Base-by-base conservation (phyloP, 2,888 invertebrate genomes). In the Polyommatus iphigenia region DNA sequence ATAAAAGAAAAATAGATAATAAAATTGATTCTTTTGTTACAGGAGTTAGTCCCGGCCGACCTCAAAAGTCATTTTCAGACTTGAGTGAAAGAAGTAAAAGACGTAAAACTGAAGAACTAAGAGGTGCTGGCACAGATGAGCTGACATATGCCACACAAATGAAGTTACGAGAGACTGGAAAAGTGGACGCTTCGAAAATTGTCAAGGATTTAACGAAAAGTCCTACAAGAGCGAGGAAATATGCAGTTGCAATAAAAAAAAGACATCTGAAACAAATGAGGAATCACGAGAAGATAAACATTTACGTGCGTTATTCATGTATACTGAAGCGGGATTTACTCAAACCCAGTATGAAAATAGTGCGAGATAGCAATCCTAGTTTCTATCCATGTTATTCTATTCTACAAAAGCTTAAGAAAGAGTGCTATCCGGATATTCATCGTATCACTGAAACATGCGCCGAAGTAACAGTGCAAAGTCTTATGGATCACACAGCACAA, bases 381-480 rank as follows among this genome's bases (percentile, higher is more conserved):
- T 59, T 59, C 20, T 59, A 59, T n/a, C 57, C 57, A n/a, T 62
- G 62, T 24, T 62, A 62, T 62, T 62, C 24, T 78, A 62, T 79
- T 67, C 32, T 20, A 67, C 32, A 67, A 67, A 50, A 57, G 8
- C 13, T 77, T 5, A 77, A 77, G 71, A 76, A 76, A 76, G 32
- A 81, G 10, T 80, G 81, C n/a, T 81, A 81, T 62, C 81, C 80
- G 7, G 80, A 80, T 79, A 79, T 80, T 36, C 78, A 79, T 36
- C 13, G 78, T 3, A 46, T 81, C 5, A 80, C 81, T 36, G 79
- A 80, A 24, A 80, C 81, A 3, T 78, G 80, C 24, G 81, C 79
- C 20, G 79, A 79, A 80, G 78, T 79, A 71, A 50, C 10, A 5
- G 78, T 81, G 3, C 79, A 81, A 78, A 79, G 67, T 10, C 29